These are phyloP conservation scores for Scytalopus superciliaris DNA, from an alignment of 2,113 vertebrate species.

Conservation along the genomic window DNA sequence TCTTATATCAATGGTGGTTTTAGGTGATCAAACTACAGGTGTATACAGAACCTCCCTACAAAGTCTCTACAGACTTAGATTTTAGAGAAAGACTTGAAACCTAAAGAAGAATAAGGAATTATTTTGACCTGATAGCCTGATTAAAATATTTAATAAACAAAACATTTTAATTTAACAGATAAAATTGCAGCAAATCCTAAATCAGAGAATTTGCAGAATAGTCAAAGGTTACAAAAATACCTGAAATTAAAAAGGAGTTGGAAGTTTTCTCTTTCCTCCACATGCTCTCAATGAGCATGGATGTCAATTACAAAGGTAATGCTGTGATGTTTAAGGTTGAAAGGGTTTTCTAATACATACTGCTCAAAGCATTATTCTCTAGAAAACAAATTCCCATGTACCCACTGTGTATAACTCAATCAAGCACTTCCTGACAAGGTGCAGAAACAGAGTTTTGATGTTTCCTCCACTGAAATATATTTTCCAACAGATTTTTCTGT, in stretches of 20 bases:
- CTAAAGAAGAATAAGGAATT: neutral
- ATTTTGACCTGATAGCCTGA: neutral
- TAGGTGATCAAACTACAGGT: neutral
- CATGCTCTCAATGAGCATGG: neutral
- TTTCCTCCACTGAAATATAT: neutral
- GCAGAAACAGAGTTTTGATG: conserved; percentile 32
- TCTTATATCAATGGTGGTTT: neutral
- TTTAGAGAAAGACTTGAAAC: neutral
- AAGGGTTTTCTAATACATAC: neutral
- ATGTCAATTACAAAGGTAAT: conserved; percentile 32
- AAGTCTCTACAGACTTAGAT: neutral
- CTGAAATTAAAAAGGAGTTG: neutral
- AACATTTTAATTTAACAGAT: neutral
- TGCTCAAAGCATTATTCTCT: conserved; percentile 34
- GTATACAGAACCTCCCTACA: neutral
- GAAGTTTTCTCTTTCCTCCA: neutral
- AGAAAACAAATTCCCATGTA: conserved; percentile 27
- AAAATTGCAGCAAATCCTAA: neutral
- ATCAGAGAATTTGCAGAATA: neutral
- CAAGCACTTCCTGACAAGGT: conserved; percentile 27
- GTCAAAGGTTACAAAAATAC: neutral
- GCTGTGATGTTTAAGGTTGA: neutral
- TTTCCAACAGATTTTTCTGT: neutral
- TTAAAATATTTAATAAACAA: neutral
- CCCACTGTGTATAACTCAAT: conserved; percentile 20